A percentile compares a stretch with the other conserved stretches of the same genome.
Evolutionary conservation across 2,888 invertebrate species (phyloP).

Genomic region (Callosobruchus maculatus): DNA sequence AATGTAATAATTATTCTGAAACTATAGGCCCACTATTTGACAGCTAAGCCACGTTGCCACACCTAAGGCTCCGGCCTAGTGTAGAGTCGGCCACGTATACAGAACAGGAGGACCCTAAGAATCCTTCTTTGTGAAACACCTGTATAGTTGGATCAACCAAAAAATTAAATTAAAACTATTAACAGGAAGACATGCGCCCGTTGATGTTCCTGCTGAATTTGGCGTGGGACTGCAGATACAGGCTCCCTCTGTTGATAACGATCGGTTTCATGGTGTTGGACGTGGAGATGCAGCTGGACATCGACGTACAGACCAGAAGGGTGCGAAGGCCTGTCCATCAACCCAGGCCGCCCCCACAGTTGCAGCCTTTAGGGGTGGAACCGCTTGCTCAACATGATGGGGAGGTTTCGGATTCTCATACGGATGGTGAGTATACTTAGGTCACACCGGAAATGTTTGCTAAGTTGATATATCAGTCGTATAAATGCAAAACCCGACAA

Average conservation of each 20-base stretch:
- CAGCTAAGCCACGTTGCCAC: too few relatives aligned
- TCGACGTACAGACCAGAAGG: constrained; percentile 55
- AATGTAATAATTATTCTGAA: too few relatives aligned
- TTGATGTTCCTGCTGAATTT: constrained; percentile 66
- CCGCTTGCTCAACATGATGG: not conserved
- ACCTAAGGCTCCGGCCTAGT: too few relatives aligned
- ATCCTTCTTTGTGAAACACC: too few relatives aligned
- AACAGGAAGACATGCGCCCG: constrained; percentile 21
- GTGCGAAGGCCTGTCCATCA: constrained; percentile 22
- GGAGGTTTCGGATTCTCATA: not conserved
- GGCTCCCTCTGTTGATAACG: constrained; percentile 64
- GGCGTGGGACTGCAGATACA: constrained; percentile 67
- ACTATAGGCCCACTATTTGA: too few relatives aligned
- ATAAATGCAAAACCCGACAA: too few relatives aligned
- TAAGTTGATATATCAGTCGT: too few relatives aligned
- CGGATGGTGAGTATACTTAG: not conserved
- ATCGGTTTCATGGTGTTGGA: constrained; percentile 65
- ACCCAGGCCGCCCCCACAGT: not conserved
- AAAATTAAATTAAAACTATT: too few relatives aligned
- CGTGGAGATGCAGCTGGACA: constrained; percentile 64
- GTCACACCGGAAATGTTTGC: too few relatives aligned
- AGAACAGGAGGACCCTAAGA: too few relatives aligned
- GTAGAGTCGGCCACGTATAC: too few relatives aligned
- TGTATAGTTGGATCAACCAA: too few relatives aligned
- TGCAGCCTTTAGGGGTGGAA: not conserved